A percentile compares a stretch with the other conserved stretches of the same genome.
These are phyloP conservation scores for Chiridota heheva DNA, from an alignment of 35 echinoderm and acorn worm species.

Conservation along the genomic window DNA sequence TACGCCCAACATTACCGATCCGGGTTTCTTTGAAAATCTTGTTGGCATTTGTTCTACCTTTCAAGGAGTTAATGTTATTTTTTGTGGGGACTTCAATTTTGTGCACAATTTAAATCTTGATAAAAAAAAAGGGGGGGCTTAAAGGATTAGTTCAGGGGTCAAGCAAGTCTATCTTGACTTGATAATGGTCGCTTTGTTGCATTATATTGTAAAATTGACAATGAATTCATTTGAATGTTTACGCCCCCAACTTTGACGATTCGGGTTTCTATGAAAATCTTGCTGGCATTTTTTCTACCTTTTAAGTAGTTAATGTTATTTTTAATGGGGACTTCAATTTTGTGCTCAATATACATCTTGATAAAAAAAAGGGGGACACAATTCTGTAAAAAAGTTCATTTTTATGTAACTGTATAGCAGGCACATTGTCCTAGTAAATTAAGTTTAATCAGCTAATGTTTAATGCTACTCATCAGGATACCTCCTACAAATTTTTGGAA, in stretches of 20 bases:
- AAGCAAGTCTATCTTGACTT: no score
- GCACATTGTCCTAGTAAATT: no score
- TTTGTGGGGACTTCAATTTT: not conserved
- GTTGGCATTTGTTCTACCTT: no score
- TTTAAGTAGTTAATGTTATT: no score
- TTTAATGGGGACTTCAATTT: not conserved
- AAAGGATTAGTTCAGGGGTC: no score
- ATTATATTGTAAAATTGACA: not conserved
- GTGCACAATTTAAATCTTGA: not conserved
- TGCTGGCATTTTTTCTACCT: no score
- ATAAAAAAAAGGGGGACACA: slow-evolving; percentile 15
- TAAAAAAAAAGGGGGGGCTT: slow-evolving; percentile 14
- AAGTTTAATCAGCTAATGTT: no score
- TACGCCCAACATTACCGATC: slow-evolving; percentile 2
- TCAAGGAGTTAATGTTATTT: not conserved
- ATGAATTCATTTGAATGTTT: not conserved
- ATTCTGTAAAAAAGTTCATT: no score
- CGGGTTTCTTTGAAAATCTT: not conserved
- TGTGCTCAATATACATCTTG: not conserved
- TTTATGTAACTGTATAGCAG: no score
- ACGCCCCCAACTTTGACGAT: slow-evolving; percentile 14
- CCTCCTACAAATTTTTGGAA: no score
- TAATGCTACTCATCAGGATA: no score
- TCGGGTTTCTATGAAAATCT: no score
- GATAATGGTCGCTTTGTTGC: not conserved